A percentile compares a stretch with the other conserved stretches of the same genome.
Evolutionary conservation across 2,888 invertebrate species (phyloP).

Genomic region (Pandemis heparana): DNA sequence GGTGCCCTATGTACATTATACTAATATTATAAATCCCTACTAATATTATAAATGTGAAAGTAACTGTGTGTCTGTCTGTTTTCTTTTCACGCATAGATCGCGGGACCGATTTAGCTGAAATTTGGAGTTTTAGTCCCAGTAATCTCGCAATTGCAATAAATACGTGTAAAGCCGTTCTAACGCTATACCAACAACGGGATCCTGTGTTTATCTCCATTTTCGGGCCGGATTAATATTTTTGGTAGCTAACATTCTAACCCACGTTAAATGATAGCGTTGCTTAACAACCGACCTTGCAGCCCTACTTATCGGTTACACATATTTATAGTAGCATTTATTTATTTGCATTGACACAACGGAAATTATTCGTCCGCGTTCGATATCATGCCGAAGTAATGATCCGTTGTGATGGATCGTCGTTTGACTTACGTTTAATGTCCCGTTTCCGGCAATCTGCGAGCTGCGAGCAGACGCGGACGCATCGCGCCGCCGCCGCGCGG

Average conservation of each 20-base stretch:
- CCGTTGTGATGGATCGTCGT: conserved; percentile 59
- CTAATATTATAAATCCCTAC: no score
- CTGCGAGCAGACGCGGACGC: conserved; percentile 63
- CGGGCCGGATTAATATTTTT: neutral
- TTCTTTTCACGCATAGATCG: no score
- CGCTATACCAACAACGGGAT: neutral
- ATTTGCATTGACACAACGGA: conserved; percentile 53
- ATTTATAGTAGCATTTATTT: conserved; percentile 46
- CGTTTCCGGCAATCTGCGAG: conserved; percentile 62
- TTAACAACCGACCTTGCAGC: neutral
- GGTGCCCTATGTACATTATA: no score
- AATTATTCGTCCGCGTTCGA: conserved; percentile 52
- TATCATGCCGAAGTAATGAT: conserved; percentile 55
- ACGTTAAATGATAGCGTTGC: neutral
- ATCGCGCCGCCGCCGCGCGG: conserved; percentile 58
- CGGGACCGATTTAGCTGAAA: no score
- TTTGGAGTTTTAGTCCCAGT: no score
- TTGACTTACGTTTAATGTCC: conserved; percentile 63
- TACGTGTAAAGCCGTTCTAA: no score
- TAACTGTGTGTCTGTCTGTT: no score
- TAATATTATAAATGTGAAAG: no score
- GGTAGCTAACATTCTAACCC: neutral
- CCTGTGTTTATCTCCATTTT: neutral
- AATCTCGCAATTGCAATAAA: no score
- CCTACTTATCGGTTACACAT: conserved; percentile 26